Percentiles rank a stretch among this genome's conserved stretches.
These are phyloP conservation scores for Botrylloides violaceus DNA, from an alignment of 23 tunicate genomes.

Conservation along the genomic window DNA sequence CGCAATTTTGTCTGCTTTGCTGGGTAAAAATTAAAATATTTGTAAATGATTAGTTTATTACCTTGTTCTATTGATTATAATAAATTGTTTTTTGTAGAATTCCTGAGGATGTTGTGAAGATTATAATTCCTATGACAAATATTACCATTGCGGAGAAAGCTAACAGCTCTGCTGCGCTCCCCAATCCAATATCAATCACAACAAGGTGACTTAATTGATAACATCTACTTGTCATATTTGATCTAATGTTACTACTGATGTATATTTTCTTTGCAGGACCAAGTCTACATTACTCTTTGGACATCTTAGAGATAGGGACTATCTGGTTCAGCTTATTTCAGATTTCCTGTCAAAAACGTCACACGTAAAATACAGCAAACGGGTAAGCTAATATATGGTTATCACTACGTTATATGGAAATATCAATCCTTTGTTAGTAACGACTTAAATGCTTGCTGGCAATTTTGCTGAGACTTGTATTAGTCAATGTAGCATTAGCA, in stretches of 20 bases:
- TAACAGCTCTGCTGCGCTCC: conserved; percentile 63
- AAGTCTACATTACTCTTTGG: conserved; percentile 91
- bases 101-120: conserved; percentile 34
- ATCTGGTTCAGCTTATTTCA: conserved; percentile 65
- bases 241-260: too few relatives aligned
- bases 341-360: conserved; percentile 78
- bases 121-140: conserved; percentile 79
- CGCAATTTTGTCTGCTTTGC: conserved; percentile 75
- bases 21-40: conserved; percentile 40
- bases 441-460: too few relatives aligned
- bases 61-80: too few relatives aligned
- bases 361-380: conserved; percentile 2
- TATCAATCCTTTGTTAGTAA: too few relatives aligned
- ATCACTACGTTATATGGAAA: too few relatives aligned
- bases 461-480: too few relatives aligned
- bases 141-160: conserved; percentile 81
- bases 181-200: conserved; percentile 80
- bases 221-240: too few relatives aligned
- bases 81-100: neutral
- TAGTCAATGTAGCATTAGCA: too few relatives aligned
- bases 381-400: too few relatives aligned
- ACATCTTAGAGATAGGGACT: conserved; percentile 75
- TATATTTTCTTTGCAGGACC: conserved; percentile 29
- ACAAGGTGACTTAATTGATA: conserved; percentile 54
- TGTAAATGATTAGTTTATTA: too few relatives aligned